Base-by-base conservation (phyloP, 1,140 invertebrate species). In the Octopus bimaculoides region DNA sequence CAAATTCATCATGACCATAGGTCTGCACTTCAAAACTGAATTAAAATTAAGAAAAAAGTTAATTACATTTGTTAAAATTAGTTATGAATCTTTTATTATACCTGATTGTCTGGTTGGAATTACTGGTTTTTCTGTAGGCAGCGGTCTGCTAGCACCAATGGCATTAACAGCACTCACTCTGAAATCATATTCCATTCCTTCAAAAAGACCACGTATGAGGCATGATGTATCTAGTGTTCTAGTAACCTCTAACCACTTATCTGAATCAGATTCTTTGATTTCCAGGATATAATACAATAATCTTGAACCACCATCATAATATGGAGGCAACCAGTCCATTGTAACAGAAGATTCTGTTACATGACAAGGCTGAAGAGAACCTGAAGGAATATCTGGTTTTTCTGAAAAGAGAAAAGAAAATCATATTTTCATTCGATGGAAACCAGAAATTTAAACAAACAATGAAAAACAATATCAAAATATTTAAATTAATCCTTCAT, bases 151-250 rank as follows among this genome's bases (percentile, higher is more conserved):
- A 90, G 96, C 95, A 12, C 98, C 98, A 86, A 99, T 98, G 56
- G 97, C 96, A 90, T 99, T 99, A 41, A 96, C 96, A 14, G 98
- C 97, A 93, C 96, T 95, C 4, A 99, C 94, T 83, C 97, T 92
- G 92, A 99, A 99, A 84, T 97, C 92, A 87, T 99, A 99, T 89
- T 98, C 96, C 87, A 97, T 94, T n/a, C 87, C 87, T 79, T 89
- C 88, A 56, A 85, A 82, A 69, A 91, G 82, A 79, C 87, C 86
- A 78, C 83, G 82, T 20, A 90, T 80, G 3, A 82, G 84, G 0
- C 81, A 83, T 14, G 55, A 85, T 74, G 79, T 83, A 41, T 83
- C 77, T 54, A 81, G 80, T 9, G 85, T 77, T 75, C 84, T 85
- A 55, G 83, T 86, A 41, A 89, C 83, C 61, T 84, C 85, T 54